Evolutionary conservation across 2,888 invertebrate species (phyloP), one percentile per base, ranked within the genome.

Genomic region (Coecobrya sp.): DNA sequence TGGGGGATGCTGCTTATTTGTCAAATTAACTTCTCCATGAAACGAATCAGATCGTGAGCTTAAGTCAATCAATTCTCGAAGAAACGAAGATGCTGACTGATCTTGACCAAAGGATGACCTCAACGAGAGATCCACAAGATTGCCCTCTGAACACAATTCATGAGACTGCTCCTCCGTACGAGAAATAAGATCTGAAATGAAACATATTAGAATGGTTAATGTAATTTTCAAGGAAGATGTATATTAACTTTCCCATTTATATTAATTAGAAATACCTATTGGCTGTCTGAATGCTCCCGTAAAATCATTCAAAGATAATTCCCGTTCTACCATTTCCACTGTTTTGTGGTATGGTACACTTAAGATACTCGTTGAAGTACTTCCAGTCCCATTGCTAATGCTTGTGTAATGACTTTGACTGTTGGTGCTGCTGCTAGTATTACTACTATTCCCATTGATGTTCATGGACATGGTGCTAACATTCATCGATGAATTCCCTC

Each of bases 211-310:
- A 36, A 36, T 4, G 7, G 36, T 36, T 4, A 4, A 36, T 7
- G 36, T 36, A 2, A 36, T 2, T 2, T 36, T 36, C 7, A 36
- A 2, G 36, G 36, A 36, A 36, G 36, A 36, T 36, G 36, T 36
- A 36, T 7, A 36, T 36, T 7, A 36, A 4, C 2, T 36, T 36
- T 36, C 3, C 36, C 2, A 36, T 4, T 19, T 11, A 5, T 22
- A 62, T 10, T 25, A 62, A 11, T 62, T 62, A 5, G 1, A 68
- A 1, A 27, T 93, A 94, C 94, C 94, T 16, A 94, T 94, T 0
- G 94, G 94, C 59, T 94, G 94, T 42, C 94, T 65, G 76, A 94
- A 94, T 10, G 94, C 94, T 36, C 94, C 94, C n/a, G 93, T 93
- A 30, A 94, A 92, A 52, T 94, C 94, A 89, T 93, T 93, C 45